These are phyloP conservation scores for Micrasema longulum DNA, from an alignment of 1,140 invertebrate genomes.

Conservation along the genomic window DNA sequence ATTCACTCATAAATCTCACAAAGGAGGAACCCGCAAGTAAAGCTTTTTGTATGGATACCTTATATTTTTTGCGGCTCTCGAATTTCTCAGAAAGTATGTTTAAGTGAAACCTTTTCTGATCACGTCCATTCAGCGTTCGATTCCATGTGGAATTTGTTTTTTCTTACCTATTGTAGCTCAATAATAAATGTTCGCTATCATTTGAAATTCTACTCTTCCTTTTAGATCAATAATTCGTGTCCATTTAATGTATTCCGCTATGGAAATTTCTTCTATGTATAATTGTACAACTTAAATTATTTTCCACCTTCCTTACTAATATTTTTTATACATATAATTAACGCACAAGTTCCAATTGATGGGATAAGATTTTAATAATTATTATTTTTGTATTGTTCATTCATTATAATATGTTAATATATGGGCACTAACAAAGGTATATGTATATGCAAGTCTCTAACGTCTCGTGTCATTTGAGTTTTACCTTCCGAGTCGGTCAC, in stretches of 20 bases:
- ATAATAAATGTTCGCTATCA: constrained; percentile 44
- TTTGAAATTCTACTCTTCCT: constrained; percentile 34
- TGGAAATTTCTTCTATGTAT: too few relatives aligned
- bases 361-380: too few relatives aligned
- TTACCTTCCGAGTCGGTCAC: too few relatives aligned
- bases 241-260: constrained; percentile 21
- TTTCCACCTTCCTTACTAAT: too few relatives aligned
- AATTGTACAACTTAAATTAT: too few relatives aligned
- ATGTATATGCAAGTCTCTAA: too few relatives aligned
- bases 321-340: too few relatives aligned
- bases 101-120: constrained; percentile 55
- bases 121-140: constrained; percentile 54
- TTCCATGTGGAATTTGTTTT: constrained; percentile 50
- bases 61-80: constrained; percentile 54
- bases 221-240: constrained; percentile 37
- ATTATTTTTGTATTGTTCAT: too few relatives aligned
- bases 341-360: too few relatives aligned
- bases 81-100: constrained; percentile 53
- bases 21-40: constrained; percentile 52
- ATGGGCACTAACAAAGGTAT: too few relatives aligned
- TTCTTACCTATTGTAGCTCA: constrained; percentile 37
- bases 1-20: constrained; percentile 54
- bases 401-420: too few relatives aligned
- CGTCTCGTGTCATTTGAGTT: too few relatives aligned
- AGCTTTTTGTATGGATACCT: constrained; percentile 53